phyloP scores from a whole-genome alignment of 1,140 invertebrate species.

The Brachystomella parvula region DNA sequence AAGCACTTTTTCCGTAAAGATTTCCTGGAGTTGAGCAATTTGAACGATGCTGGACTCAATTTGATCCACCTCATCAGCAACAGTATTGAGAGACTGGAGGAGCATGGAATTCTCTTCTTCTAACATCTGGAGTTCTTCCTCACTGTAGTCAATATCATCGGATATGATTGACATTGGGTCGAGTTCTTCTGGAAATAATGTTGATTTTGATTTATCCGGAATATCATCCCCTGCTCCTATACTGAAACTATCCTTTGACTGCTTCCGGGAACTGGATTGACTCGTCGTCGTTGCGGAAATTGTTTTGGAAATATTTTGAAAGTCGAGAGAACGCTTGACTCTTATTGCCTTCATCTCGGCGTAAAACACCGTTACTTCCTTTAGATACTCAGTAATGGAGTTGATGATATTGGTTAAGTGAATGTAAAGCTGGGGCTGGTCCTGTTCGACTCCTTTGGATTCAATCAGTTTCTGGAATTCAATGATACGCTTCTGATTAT shows the following conservation, averaged over 20 bases:
- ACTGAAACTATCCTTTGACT: background rate
- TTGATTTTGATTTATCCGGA: too few relatives aligned
- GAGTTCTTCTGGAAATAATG: background rate
- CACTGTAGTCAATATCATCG: slow-evolving; percentile 47
- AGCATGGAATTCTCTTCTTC: slow-evolving; percentile 75
- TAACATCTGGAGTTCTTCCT: slow-evolving; percentile 85
- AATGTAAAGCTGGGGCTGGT: slow-evolving; percentile 56
- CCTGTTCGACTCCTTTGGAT: slow-evolving; percentile 21
- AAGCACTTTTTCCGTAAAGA: slow-evolving; percentile 93
- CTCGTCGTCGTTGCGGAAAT: background rate
- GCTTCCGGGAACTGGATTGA: background rate
- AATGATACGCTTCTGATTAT: slow-evolving; percentile 51
- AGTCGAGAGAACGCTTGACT: slow-evolving; percentile 72
- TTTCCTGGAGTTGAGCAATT: slow-evolving; percentile 90
- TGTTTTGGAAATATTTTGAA: slow-evolving; percentile 66
- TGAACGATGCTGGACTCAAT: slow-evolving; percentile 89
- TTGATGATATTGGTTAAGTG: slow-evolving; percentile 66
- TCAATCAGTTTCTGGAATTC: slow-evolving; percentile 27
- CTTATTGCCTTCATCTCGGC: slow-evolving; percentile 77
- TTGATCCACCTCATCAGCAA: slow-evolving; percentile 64
- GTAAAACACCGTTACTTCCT: slow-evolving; percentile 76
- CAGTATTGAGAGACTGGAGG: slow-evolving; percentile 73
- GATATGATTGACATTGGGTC: background rate
- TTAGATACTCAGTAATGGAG: slow-evolving; percentile 69
- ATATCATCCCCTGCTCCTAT: too few relatives aligned